These are phyloP conservation scores for Gobio gobio DNA, from an alignment of 2,113 vertebrate species.

Conservation along the genomic window DNA sequence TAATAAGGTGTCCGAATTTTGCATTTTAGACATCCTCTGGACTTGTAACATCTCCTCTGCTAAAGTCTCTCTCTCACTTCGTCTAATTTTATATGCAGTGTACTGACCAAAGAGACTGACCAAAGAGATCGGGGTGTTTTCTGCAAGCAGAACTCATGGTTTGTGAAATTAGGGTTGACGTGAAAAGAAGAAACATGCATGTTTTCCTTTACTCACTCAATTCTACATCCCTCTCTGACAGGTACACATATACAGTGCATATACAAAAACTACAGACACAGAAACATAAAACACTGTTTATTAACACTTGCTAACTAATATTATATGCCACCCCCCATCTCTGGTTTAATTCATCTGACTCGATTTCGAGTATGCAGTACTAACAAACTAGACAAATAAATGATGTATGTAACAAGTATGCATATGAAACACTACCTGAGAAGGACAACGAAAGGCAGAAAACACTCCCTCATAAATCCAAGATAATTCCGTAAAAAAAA, in stretches of 20 bases:
- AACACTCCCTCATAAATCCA: no score
- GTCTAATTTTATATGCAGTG: slow-evolving; percentile 3
- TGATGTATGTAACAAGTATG: no score
- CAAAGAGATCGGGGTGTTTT: background rate
- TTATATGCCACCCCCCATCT: no score
- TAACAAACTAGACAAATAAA: no score
- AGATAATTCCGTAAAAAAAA: no score
- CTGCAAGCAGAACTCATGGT: background rate
- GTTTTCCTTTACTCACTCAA: background rate
- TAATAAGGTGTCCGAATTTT: slow-evolving; percentile 18
- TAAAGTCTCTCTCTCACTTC: background rate
- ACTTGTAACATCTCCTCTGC: background rate
- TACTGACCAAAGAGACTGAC: slow-evolving; percentile 1
- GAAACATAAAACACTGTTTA: background rate
- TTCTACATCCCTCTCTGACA: background rate
- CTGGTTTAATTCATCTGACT: no score
- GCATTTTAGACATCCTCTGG: background rate
- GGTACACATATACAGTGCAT: background rate
- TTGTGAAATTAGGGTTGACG: background rate
- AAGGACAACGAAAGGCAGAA: no score
- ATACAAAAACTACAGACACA: background rate
- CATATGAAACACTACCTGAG: no score
- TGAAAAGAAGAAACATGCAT: background rate
- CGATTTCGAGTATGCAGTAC: no score
- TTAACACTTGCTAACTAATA: background rate